These are phyloP conservation scores for Anoplopoma fimbria DNA, from an alignment of 2,113 vertebrate species.

Conservation along the genomic window DNA sequence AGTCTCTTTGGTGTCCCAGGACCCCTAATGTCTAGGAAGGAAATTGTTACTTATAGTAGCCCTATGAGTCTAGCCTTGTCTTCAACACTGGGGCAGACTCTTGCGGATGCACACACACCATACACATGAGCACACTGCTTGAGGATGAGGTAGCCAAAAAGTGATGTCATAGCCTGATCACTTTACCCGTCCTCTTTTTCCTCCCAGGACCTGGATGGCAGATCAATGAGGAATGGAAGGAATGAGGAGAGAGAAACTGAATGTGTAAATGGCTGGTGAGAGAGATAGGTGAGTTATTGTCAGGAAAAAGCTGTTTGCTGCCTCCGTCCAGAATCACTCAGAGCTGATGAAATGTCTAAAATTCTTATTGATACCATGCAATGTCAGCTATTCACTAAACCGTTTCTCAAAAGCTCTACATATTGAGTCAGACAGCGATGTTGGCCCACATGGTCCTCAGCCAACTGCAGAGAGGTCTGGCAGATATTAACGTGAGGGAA, in stretches of 20 bases:
- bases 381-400: conserved; percentile 49
- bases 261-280: conserved; percentile 28
- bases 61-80: conserved; percentile 52
- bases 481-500: conserved; percentile 38
- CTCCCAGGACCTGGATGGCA: conserved; percentile 50
- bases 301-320: conserved; percentile 43
- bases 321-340: conserved; percentile 58
- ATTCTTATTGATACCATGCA: conserved; percentile 61
- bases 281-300: conserved; percentile 48
- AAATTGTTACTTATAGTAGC: conserved; percentile 62
- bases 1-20: conserved; percentile 42
- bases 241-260: conserved; percentile 55
- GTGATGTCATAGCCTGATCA: conserved; percentile 81
- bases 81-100: conserved; percentile 23
- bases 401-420: conserved; percentile 23
- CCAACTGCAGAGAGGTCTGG: conserved; percentile 40
- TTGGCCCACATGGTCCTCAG: background rate
- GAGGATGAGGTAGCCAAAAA: conserved; percentile 63
- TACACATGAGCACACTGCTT: conserved; percentile 49
- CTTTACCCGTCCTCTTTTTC: conserved; percentile 68
- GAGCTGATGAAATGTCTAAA: conserved; percentile 63
- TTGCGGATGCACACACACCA: conserved; percentile 28
- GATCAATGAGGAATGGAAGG: conserved; percentile 80
- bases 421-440: conserved; percentile 23
- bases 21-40: conserved; percentile 71